Evolutionary conservation across 2,113 vertebrate species (phyloP), one percentile per base, ranked within the genome.

Genomic region (Tetrax tetrax): DNA sequence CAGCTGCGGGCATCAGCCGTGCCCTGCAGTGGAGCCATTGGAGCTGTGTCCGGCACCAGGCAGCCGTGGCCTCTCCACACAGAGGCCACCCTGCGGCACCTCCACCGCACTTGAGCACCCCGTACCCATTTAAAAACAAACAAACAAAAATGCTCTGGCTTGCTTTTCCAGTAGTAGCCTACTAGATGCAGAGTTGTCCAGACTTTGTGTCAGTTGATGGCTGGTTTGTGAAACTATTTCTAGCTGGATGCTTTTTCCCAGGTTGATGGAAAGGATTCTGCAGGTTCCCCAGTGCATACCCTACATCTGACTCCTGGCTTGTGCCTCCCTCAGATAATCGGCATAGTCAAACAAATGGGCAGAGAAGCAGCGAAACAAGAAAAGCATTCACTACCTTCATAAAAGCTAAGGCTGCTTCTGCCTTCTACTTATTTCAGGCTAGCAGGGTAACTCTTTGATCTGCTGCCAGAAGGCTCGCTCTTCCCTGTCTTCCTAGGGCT

Each of bases 1-100:
- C 14, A 37, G 24, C 60, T 51, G 15, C 0, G 12, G 69, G n/a
- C 38, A 60, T n/a, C 45, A 65, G 64, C 79, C 4, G 1, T 56
- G 65, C 74, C 74, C 43, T 37, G 59, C 1, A 1, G 13, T 20
- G 77, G 18, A 18, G 1, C 3, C 2, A 10, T 23, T 28, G 53
- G 68, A 27, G 45, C 27, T 0, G 69, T 37, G 57, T 38, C 23
- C 0, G 0, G 43, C 37, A 22, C 0, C 1, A 17, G 18, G 29
- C 0, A 2, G 54, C 74, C 33, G 28, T 3, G 3, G 53, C 48
- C 8, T 0, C 9, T 22, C 8, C 24, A 53, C 47, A 17, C 22
- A 43, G 25, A 13, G 41, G 2, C 25, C 7, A 4, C 66, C 43
- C n/a, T 8, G 29, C 50, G 65, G 35, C 27, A 69, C 21, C 4